Base-by-base conservation (phyloP, 2,888 invertebrate species). In the Isotomurus palustris region DNA sequence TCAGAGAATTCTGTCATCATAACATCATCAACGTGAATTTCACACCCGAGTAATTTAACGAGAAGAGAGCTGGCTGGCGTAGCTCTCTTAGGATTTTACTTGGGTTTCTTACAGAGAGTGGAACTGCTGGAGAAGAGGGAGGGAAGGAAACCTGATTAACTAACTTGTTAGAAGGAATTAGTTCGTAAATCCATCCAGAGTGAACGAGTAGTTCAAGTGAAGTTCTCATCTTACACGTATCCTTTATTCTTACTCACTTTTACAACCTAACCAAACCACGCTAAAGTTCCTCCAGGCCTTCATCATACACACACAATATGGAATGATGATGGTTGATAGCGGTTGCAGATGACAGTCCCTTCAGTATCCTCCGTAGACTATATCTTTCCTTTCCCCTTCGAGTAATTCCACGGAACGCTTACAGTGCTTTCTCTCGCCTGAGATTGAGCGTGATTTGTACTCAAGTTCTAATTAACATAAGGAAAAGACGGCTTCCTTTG, bases 401-500 rank as follows among this genome's bases (percentile, higher is more conserved):
- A n/a, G n/a, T n/a, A n/a, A n/a, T n/a, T n/a, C n/a, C n/a, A n/a
- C n/a, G n/a, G n/a, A n/a, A n/a, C n/a, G n/a, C n/a, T n/a, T n/a
- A n/a, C n/a, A n/a, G n/a, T n/a, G n/a, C n/a, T n/a, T n/a, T n/a
- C n/a, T n/a, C n/a, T n/a, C n/a, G n/a, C n/a, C n/a, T n/a, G n/a
- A n/a, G n/a, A n/a, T n/a, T n/a, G n/a, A n/a, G n/a, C n/a, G n/a
- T n/a, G n/a, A n/a, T n/a, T n/a, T n/a, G n/a, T n/a, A n/a, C n/a
- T n/a, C n/a, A 32, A 32, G 32, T 32, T 47, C 29, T 47, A 47
- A 47, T 47, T 47, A 47, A 28, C 47, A 47, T 47, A 47, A 47
- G 47, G 47, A 17, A 47, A 28, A 47, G 47, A 25, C 27, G 28
- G 17, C n/a, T 19, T 47, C 47, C 25, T 44, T 47, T 47, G 10